Evolutionary conservation across 2,888 invertebrate species (phyloP).

Genomic region (Pecten maximus): DNA sequence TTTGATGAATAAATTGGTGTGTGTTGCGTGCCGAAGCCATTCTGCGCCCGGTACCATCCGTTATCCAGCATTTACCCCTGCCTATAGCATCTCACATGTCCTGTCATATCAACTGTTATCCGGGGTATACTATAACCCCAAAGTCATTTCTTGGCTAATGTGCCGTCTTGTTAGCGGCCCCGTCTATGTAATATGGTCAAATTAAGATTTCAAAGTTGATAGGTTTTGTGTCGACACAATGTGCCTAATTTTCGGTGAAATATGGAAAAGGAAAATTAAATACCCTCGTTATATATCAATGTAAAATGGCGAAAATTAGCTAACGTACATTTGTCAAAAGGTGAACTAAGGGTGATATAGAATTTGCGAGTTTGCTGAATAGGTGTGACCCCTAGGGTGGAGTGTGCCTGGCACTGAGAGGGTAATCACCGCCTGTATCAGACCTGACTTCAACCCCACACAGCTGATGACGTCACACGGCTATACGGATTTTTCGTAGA

Average conservation of each 20-base stretch:
- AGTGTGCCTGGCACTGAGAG: background rate
- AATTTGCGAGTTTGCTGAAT: background rate
- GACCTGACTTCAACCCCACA: background rate
- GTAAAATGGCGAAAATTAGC: background rate
- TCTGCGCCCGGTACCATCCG: background rate
- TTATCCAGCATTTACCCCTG: background rate
- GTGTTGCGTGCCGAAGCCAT: background rate
- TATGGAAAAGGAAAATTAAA: background rate
- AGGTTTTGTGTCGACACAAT: background rate
- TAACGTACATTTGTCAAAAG: background rate
- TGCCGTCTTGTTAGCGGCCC: background rate
- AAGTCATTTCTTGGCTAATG: background rate
- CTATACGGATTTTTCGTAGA: too few species aligned
- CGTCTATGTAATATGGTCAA: background rate
- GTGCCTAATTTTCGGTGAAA: conserved; percentile 14
- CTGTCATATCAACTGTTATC: background rate
- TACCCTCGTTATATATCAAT: background rate
- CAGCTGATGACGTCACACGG: background rate
- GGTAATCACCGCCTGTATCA: background rate
- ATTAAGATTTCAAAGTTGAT: conserved; percentile 30
- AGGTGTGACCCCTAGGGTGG: background rate
- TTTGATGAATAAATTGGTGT: background rate
- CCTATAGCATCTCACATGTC: background rate
- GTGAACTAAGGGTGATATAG: background rate
- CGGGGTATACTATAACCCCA: background rate